These are phyloP conservation scores for Phrynosoma platyrhinos DNA, from an alignment of 2,113 vertebrate species.

Conservation along the genomic window DNA sequence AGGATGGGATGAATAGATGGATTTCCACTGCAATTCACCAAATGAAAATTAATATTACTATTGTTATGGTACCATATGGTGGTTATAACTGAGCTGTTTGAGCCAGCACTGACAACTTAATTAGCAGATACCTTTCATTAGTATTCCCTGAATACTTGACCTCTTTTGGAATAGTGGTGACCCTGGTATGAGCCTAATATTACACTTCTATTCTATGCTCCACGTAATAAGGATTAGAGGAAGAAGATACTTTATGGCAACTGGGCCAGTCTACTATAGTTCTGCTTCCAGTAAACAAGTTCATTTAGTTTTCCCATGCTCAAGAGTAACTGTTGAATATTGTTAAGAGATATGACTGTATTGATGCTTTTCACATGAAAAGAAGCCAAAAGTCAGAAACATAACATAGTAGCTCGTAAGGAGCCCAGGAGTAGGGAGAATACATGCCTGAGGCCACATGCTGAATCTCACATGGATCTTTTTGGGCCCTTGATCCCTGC, in stretches of 20 bases:
- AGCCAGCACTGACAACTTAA: background rate
- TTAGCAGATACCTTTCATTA: slow-evolving; percentile 22
- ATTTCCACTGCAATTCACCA: background rate
- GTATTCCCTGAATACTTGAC: background rate
- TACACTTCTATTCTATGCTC: slow-evolving; percentile 11
- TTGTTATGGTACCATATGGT: background rate
- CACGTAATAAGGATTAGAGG: background rate
- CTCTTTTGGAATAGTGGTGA: slow-evolving; percentile 14
- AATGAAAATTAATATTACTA: background rate
- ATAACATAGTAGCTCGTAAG: too few relatives aligned
- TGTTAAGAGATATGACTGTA: background rate
- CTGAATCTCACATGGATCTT: too few relatives aligned
- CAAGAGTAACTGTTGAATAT: background rate
- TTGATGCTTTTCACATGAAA: too few relatives aligned
- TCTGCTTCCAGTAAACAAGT: background rate
- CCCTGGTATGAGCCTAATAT: background rate
- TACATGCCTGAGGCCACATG: too few relatives aligned
- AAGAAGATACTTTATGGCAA: slow-evolving; percentile 19
- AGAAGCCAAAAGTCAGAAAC: too few relatives aligned
- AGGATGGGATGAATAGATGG: slow-evolving; percentile 40
- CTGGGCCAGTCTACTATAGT: background rate
- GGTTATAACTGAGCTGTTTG: background rate
- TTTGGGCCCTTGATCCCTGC: too few relatives aligned
- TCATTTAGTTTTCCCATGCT: background rate
- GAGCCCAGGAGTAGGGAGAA: too few relatives aligned